Percentiles rank a stretch among this genome's conserved stretches.
These are phyloP conservation scores for Microchirus variegatus DNA, from an alignment of 2,797 vertebrate genomes.

Conservation along the genomic window DNA sequence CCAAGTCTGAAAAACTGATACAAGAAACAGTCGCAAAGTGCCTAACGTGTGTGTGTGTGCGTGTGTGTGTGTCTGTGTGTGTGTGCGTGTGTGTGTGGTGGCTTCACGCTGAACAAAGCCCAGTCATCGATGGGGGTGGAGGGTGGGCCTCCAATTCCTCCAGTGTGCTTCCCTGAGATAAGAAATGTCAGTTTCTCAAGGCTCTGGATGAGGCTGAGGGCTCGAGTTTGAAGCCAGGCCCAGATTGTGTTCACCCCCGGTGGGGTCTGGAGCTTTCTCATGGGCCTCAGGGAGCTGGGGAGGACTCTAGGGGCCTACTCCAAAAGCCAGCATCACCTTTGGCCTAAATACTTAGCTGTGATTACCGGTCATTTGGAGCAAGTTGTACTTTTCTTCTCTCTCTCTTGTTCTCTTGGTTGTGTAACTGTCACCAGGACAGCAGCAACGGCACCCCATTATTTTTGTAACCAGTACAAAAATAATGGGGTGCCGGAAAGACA, in stretches of 20 bases:
- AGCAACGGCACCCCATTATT: too few species aligned
- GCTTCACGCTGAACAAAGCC: constrained; percentile 64
- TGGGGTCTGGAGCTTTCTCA: constrained; percentile 53
- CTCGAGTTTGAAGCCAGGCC: constrained; percentile 67
- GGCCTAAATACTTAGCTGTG: constrained; percentile 67
- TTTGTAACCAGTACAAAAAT: too few species aligned
- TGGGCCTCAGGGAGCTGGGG: constrained; percentile 32
- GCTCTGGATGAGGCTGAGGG: constrained; percentile 55
- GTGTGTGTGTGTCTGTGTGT: constrained; percentile 28
- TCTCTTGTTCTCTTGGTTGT: constrained; percentile 53
- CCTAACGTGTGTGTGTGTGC: constrained; percentile 15
- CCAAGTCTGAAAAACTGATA: constrained; percentile 10
- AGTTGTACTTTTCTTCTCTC: constrained; percentile 37
- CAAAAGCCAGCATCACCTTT: constrained; percentile 62
- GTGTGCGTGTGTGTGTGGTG: constrained; percentile 10
- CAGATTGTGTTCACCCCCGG: constrained; percentile 40
- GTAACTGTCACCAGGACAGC: too few species aligned
- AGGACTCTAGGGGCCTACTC: constrained; percentile 27
- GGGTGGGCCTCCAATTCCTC: constrained; percentile 72
- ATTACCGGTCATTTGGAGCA: constrained; percentile 52
- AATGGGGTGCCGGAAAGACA: constrained; percentile 23
- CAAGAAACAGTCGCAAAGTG: constrained; percentile 11
- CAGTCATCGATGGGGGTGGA: constrained; percentile 56
- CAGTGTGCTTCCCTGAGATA: constrained; percentile 83
- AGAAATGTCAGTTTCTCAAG: constrained; percentile 70